phyloP scores from a whole-genome alignment of 2,888 invertebrate genomes.

The Leptinotarsa peninsularis region DNA sequence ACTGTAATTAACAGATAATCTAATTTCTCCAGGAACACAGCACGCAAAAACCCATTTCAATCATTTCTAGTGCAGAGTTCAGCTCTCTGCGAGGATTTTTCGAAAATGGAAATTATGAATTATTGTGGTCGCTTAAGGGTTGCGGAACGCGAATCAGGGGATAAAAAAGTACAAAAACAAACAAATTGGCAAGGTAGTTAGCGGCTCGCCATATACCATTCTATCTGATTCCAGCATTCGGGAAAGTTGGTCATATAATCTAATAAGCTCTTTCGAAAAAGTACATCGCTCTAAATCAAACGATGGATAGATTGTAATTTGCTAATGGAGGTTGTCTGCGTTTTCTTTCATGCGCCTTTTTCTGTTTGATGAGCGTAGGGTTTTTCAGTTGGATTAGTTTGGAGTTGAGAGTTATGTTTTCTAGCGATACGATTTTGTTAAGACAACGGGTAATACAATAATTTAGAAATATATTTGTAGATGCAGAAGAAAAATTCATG shows the following conservation, averaged over 20 bases:
- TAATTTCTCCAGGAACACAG: neutral
- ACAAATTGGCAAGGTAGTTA: constrained; percentile 56
- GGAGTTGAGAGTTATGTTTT: constrained; percentile 3
- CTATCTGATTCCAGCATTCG: constrained; percentile 24
- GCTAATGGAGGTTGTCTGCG: constrained; percentile 57
- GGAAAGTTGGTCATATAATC: constrained; percentile 48
- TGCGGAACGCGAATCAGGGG: constrained; percentile 41
- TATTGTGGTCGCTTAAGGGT: constrained; percentile 38
- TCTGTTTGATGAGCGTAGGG: constrained; percentile 18
- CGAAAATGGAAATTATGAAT: constrained; percentile 34
- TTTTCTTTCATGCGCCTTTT: constrained; percentile 21
- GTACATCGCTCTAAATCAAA: constrained; percentile 58
- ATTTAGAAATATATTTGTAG: too few species aligned
- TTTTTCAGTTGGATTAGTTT: constrained; percentile 14
- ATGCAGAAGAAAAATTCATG: too few species aligned
- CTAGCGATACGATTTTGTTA: neutral
- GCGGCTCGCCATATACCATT: constrained; percentile 53
- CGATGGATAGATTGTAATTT: constrained; percentile 62
- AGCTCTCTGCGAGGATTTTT: constrained; percentile 5
- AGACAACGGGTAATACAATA: too few species aligned
- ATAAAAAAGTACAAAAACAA: constrained; percentile 50
- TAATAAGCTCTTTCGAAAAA: constrained; percentile 50
- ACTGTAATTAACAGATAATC: neutral
- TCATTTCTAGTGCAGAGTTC: neutral
- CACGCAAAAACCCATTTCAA: constrained; percentile 4